These are phyloP conservation scores for Typhlichthys eigenmanni DNA, from an alignment of 2,797 vertebrate species.

Conservation along the genomic window DNA sequence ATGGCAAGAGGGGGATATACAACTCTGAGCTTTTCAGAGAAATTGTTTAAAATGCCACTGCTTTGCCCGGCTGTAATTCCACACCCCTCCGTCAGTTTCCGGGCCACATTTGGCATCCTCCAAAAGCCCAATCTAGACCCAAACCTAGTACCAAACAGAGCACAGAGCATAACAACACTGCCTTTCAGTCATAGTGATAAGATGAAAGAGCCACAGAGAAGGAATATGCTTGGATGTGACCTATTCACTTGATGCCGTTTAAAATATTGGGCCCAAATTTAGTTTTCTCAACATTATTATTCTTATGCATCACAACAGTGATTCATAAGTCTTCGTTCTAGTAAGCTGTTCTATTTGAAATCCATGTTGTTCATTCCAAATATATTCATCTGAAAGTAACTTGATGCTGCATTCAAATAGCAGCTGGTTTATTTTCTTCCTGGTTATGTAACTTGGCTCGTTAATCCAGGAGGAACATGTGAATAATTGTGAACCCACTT, in stretches of 20 bases:
- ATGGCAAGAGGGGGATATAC: neutral
- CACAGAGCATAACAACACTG: constrained; percentile 13
- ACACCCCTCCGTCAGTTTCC: constrained; percentile 54
- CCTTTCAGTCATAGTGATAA: constrained; percentile 21
- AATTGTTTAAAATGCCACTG: constrained; percentile 47
- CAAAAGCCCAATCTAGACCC: constrained; percentile 35
- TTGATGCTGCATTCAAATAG: neutral
- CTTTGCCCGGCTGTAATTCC: constrained; percentile 52
- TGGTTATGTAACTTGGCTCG: constrained; percentile 13
- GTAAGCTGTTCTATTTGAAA: no score
- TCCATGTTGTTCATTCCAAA: neutral
- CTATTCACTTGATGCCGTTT: no score
- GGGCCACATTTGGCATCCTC: constrained; percentile 49
- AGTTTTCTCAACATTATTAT: no score
- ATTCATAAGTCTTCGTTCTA: no score
- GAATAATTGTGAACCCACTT: constrained; percentile 6
- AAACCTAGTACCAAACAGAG: constrained; percentile 14
- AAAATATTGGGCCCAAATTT: no score
- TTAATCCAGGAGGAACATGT: constrained; percentile 2
- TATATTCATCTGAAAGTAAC: neutral
- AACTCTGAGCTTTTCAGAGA: constrained; percentile 4
- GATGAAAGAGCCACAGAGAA: constrained; percentile 8
- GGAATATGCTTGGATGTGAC: neutral
- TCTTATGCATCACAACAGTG: no score
- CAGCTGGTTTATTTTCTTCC: constrained; percentile 10